Percentiles rank a stretch among this genome's conserved stretches.
These are phyloP conservation scores for Rhineura floridana DNA, from an alignment of 2,113 vertebrate species.

Conservation along the genomic window DNA sequence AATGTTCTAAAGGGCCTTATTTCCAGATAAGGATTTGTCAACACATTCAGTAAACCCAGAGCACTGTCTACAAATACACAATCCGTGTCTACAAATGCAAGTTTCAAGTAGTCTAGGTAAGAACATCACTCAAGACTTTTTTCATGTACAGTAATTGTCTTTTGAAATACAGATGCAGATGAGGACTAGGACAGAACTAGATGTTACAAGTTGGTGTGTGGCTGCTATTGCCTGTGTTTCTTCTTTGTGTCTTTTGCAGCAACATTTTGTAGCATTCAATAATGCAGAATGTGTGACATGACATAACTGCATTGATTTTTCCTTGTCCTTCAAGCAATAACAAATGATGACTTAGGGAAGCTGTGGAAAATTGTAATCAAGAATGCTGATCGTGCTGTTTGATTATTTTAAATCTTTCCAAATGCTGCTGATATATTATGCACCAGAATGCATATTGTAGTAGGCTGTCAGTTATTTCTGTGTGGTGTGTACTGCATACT, in stretches of 20 bases:
- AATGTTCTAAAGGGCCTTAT: background rate
- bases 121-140: background rate
- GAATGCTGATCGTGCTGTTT: background rate
- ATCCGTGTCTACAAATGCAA: background rate
- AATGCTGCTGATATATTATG: background rate
- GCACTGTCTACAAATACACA: background rate
- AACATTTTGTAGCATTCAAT: background rate
- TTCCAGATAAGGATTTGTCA: background rate
- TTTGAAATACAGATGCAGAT: background rate
- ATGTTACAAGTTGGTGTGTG: background rate
- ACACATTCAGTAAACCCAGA: background rate
- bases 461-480: background rate
- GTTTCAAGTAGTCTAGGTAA: background rate
- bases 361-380: background rate
- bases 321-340: too few species aligned
- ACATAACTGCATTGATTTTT: background rate
- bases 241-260: too few species aligned
- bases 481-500: background rate
- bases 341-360: background rate
- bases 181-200: background rate
- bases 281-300: background rate
- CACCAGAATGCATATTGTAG: background rate
- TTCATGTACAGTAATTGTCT: background rate
- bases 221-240: background rate
- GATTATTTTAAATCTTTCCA: background rate